Evolutionary conservation across 2,888 invertebrate genomes (phyloP).

Genomic region (Agonopterix alstromeriana): DNA sequence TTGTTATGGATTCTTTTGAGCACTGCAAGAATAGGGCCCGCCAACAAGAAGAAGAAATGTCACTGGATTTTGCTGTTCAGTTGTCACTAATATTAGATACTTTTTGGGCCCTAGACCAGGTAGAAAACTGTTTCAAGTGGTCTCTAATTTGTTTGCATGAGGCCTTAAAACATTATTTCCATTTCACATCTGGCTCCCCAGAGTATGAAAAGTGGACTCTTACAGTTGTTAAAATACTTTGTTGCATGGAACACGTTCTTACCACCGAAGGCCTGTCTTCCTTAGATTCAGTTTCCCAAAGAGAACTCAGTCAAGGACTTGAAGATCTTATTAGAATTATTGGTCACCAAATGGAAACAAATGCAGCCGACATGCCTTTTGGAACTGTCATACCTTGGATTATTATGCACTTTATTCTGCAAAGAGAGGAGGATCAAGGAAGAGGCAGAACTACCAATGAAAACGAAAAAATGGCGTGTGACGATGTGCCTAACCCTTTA

Average conservation of each 20-base stretch:
- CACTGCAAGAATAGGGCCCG: slow-evolving; percentile 62
- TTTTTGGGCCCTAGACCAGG: slow-evolving; percentile 78
- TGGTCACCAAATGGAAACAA: slow-evolving; percentile 87
- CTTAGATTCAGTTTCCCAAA: slow-evolving; percentile 73
- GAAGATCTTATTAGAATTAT: slow-evolving; percentile 86
- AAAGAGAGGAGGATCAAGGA: slow-evolving; percentile 83
- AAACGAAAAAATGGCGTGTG: slow-evolving; percentile 58
- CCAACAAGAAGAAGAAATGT: slow-evolving; percentile 62
- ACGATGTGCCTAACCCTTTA: slow-evolving; percentile 83
- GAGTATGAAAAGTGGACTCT: slow-evolving; percentile 67
- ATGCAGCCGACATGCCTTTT: slow-evolving; percentile 79
- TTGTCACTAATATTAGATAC: slow-evolving; percentile 80
- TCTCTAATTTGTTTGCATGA: slow-evolving; percentile 86
- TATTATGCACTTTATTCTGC: slow-evolving; percentile 86
- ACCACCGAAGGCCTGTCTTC: slow-evolving; percentile 58
- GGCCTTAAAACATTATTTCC: slow-evolving; percentile 79
- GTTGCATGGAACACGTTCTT: slow-evolving; percentile 64
- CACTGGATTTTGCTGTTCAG: slow-evolving; percentile 75
- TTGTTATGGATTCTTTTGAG: slow-evolving; percentile 82
- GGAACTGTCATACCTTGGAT: slow-evolving; percentile 89
- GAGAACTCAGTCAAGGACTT: slow-evolving; percentile 80
- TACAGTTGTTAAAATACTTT: slow-evolving; percentile 61
- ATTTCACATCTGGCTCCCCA: slow-evolving; percentile 53
- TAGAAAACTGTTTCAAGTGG: slow-evolving; percentile 84
- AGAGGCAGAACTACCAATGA: slow-evolving; percentile 66